Evolutionary conservation across 2,888 invertebrate species (phyloP), one percentile per base, ranked within the genome.

Genomic region (Synergus japonicus): DNA sequence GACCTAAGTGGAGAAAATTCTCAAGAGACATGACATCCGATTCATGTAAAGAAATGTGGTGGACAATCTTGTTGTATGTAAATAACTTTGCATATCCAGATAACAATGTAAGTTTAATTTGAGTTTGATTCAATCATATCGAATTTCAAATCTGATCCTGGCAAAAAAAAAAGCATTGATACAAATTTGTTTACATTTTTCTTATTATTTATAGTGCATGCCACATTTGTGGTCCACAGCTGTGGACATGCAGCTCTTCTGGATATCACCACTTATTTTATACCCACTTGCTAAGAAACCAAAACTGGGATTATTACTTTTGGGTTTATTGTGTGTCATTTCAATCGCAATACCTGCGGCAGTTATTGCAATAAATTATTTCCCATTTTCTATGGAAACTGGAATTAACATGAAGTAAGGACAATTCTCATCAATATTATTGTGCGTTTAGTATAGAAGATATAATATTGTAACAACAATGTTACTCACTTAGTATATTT

Each of bases 161-260:
- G 44, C 8, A 44, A 44, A 44, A 44, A 44, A 44, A 44, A 44
- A 22, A 22, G 22, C 22, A 22, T 22, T 22, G 22, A 22, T 22
- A 22, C 22, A 22, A 22, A 22, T 49, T n/a, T n/a, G 2, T 49
- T 2, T 49, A n/a, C 5, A n/a, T n/a, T 49, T n/a, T n/a, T 7
- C 1, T 13, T 78, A 15, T 69, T 66, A 9, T 9, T n/a, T 84
- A 84, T 29, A 41, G 92, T 94, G 94, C 86, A 86, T 94, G 43
- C 91, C 92, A 49, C 94, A 94, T 84, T 92, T 93, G 0, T 94
- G 94, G 94, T 94, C 94, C 84, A 88, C 94, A 65, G 93, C 94
- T 4, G 93, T 94, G 22, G 94, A 94, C 85, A 94, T 93, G 83
- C 94, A 94, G 85, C 87, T 94, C 63, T 94, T 93, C 85, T 90